phyloP scores from a whole-genome alignment of 2,113 vertebrate species.

The Micronycteris hirsuta region DNA sequence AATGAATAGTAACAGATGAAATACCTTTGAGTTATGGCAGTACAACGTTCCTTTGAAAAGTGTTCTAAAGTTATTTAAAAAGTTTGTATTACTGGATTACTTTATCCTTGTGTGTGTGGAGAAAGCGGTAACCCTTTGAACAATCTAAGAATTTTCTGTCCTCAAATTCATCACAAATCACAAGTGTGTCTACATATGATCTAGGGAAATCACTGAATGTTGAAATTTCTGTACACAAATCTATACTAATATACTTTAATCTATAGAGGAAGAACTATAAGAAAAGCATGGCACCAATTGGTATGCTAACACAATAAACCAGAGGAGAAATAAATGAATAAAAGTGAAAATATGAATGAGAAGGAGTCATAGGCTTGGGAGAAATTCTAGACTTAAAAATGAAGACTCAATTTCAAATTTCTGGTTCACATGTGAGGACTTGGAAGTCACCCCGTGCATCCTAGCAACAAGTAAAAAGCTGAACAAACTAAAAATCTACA shows the following conservation, averaged over 20 bases:
- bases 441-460: neutral
- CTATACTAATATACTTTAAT: neutral
- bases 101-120: neutral
- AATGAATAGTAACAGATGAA: neutral
- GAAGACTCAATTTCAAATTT: neutral
- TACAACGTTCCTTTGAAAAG: neutral
- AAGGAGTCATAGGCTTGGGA: neutral
- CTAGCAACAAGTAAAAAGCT: neutral
- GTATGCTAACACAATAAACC: neutral
- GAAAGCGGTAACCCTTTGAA: neutral
- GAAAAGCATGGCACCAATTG: neutral
- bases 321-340: neutral
- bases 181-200: neutral
- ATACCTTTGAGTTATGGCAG: neutral
- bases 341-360: neutral
- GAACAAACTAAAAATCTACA: neutral
- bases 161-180: neutral
- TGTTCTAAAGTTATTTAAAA: neutral
- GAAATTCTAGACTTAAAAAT: neutral
- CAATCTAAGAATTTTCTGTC: neutral
- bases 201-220: neutral
- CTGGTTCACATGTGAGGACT: neutral
- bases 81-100: neutral
- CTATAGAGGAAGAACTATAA: neutral
- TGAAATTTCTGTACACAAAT: neutral